Evolutionary conservation across 2,888 invertebrate genomes (phyloP).

Genomic region (Drosophila borborema): DNA sequence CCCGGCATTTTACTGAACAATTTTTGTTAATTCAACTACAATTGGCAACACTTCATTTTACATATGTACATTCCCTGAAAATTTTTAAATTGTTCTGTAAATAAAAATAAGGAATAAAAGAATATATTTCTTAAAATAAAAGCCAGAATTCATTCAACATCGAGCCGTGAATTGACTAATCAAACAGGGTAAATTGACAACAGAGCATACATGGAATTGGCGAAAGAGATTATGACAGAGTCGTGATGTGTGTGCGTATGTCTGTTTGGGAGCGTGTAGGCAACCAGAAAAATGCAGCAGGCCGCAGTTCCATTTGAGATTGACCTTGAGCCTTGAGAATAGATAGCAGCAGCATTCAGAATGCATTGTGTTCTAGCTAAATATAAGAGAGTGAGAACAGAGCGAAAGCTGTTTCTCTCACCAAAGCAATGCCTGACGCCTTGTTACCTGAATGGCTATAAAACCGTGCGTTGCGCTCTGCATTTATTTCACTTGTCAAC

Average conservation of each 20-base stretch:
- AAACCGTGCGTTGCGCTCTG: conserved; percentile 12
- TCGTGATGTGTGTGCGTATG: not conserved
- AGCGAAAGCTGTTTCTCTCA: conserved; percentile 7
- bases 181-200: conserved; percentile 1
- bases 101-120: no score
- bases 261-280: not conserved
- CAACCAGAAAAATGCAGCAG: not conserved
- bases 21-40: no score
- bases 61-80: no score
- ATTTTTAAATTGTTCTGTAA: no score
- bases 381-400: not conserved
- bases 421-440: no score
- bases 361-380: no score
- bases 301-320: conserved; percentile 24
- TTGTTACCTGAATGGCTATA: conserved; percentile 19
- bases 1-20: no score
- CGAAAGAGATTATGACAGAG: not conserved
- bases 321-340: conserved; percentile 37
- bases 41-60: no score
- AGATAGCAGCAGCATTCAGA: not conserved
- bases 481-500: no score
- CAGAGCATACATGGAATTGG: not conserved
- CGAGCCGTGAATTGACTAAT: not conserved
- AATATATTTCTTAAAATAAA: no score
- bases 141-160: no score